phyloP scores from a whole-genome alignment of 1,140 invertebrate genomes.

The Sitophilus oryzae region DNA sequence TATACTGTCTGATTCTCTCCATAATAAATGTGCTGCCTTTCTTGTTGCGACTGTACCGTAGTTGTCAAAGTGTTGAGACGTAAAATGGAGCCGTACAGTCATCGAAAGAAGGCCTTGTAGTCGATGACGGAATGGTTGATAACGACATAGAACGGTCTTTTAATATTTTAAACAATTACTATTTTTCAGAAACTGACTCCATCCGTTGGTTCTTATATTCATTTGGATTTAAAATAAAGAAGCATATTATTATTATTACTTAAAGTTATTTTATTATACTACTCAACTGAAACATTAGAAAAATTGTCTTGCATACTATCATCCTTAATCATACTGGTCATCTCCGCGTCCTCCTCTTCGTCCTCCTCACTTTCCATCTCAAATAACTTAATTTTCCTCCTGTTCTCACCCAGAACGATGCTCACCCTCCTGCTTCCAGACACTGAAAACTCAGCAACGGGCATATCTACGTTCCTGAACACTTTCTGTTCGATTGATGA shows the following conservation, averaged over 20 bases:
- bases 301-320: slow-evolving; percentile 44
- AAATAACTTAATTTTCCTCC: slow-evolving; percentile 74
- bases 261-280: too few relatives aligned
- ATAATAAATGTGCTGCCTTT: slow-evolving; percentile 66
- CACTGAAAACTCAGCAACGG: slow-evolving; percentile 68
- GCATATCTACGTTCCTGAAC: slow-evolving; percentile 64
- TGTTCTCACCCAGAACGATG: slow-evolving; percentile 73
- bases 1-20: slow-evolving; percentile 86
- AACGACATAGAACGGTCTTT: too few relatives aligned
- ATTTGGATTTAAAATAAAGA: too few relatives aligned
- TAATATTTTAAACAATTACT: too few relatives aligned
- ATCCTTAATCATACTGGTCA: slow-evolving; percentile 44
- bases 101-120: slow-evolving; percentile 88
- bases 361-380: slow-evolving; percentile 92
- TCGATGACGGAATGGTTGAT: slow-evolving; percentile 89
- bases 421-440: slow-evolving; percentile 84
- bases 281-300: not conserved
- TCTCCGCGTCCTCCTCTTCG: slow-evolving; percentile 66
- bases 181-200: too few relatives aligned
- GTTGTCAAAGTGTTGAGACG: slow-evolving; percentile 77
- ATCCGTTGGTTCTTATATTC: too few relatives aligned
- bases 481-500: slow-evolving; percentile 39
- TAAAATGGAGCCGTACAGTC: slow-evolving; percentile 81
- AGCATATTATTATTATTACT: too few relatives aligned
- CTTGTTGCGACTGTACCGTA: slow-evolving; percentile 20